Evolutionary conservation across 2,113 vertebrate genomes (phyloP).

Genomic region (Macroglossus sobrinus): DNA sequence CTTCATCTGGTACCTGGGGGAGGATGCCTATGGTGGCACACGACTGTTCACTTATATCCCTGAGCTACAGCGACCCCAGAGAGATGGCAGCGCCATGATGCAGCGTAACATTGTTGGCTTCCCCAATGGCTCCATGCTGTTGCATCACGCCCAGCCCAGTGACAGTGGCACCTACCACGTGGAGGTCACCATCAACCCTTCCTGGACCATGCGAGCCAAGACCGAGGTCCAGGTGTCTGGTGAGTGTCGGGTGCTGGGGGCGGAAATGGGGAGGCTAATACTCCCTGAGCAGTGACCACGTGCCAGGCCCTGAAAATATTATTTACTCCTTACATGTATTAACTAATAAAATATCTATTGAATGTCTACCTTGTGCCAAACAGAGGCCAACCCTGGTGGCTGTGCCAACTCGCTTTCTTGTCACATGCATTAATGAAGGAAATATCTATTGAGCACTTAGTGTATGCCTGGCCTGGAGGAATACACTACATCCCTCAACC

Average conservation of each 20-base stretch:
- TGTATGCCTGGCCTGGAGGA: neutral
- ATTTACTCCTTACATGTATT: neutral
- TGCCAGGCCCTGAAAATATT: neutral
- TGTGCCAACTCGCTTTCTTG: neutral
- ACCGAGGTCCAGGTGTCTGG: conserved; percentile 27
- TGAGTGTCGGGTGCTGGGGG: neutral
- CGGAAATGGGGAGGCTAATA: neutral
- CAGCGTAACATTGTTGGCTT: conserved; percentile 50
- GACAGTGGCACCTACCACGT: conserved; percentile 65
- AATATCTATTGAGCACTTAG: neutral
- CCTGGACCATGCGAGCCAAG: conserved; percentile 54
- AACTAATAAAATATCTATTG: neutral
- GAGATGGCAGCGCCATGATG: neutral
- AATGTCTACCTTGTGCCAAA: neutral
- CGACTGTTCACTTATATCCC: conserved; percentile 66
- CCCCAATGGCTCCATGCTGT: conserved; percentile 63
- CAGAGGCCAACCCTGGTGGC: neutral
- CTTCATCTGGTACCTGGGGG: conserved; percentile 65
- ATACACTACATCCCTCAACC: neutral
- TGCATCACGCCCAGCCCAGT: neutral
- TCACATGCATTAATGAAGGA: neutral
- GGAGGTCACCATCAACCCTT: conserved; percentile 37
- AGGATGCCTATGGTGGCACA: neutral
- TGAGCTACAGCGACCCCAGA: conserved; percentile 32
- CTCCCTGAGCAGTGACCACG: rapidly evolving